Evolutionary conservation across 2,113 vertebrate species (phyloP).

Genomic region (Acanthochromis polyacanthus): DNA sequence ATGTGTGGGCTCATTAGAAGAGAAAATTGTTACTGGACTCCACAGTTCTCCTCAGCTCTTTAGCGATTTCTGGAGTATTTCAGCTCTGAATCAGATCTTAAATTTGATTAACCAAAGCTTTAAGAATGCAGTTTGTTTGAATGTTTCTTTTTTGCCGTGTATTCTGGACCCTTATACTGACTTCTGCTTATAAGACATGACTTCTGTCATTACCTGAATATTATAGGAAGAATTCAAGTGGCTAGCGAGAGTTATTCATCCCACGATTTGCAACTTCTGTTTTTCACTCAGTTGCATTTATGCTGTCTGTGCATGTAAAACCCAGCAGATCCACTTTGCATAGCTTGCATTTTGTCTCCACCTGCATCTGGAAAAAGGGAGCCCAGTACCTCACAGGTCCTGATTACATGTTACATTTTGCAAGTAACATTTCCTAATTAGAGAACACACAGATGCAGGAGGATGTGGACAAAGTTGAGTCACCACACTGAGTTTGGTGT

Average conservation of each 20-base stretch:
- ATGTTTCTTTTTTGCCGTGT: too few species aligned
- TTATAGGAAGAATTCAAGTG: too few species aligned
- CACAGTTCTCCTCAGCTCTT: too few species aligned
- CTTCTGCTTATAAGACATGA: too few species aligned
- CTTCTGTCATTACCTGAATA: too few species aligned
- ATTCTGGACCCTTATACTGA: too few species aligned
- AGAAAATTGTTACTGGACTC: too few species aligned
- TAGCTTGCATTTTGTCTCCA: constrained; percentile 62
- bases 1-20: too few species aligned
- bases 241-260: neutral
- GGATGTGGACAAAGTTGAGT: constrained; percentile 73
- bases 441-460: constrained; percentile 56
- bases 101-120: too few species aligned
- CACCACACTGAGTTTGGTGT: constrained; percentile 57
- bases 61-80: too few species aligned
- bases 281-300: neutral
- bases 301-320: constrained; percentile 27
- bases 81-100: too few species aligned
- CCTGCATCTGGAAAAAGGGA: constrained; percentile 55
- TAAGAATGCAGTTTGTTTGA: too few species aligned
- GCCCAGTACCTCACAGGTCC: constrained; percentile 35
- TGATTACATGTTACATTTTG: constrained; percentile 74
- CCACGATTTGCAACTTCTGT: neutral
- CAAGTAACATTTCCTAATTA: constrained; percentile 70
- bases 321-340: constrained; percentile 33